phyloP scores from a whole-genome alignment of 2,888 invertebrate species.

The Tiliacea citrago region DNA sequence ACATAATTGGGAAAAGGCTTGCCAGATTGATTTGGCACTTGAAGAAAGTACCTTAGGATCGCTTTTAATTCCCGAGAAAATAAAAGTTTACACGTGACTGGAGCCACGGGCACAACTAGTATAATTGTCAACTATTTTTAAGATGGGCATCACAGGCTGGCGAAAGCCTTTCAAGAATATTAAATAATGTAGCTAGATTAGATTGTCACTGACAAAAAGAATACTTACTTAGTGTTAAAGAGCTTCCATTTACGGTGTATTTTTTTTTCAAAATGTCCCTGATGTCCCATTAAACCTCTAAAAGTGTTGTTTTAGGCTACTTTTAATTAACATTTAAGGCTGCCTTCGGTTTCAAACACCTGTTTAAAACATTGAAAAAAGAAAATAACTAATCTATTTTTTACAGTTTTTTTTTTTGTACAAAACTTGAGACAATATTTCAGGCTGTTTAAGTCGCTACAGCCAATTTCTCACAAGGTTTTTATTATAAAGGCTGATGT shows the following conservation, averaged over 20 bases:
- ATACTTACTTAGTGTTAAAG: background rate
- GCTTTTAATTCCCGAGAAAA: no score
- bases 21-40: no score
- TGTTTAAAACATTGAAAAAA: constrained; percentile 38
- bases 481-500: constrained; percentile 22
- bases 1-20: no score
- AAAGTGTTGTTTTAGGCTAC: constrained; percentile 36
- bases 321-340: constrained; percentile 17
- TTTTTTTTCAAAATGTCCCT: background rate
- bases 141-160: background rate
- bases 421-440: background rate
- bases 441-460: background rate
- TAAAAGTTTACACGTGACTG: no score
- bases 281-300: constrained; percentile 11
- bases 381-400: background rate
- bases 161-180: constrained; percentile 13
- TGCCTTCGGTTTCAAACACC: constrained; percentile 30
- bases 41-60: no score
- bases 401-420: background rate
- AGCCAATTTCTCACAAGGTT: constrained; percentile 15
- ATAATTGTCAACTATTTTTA: background rate
- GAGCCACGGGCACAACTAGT: background rate
- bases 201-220: background rate
- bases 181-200: constrained; percentile 9
- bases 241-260: background rate